These are phyloP conservation scores for Zonotrichia leucophrys DNA, from an alignment of 2,113 vertebrate species.

Conservation along the genomic window DNA sequence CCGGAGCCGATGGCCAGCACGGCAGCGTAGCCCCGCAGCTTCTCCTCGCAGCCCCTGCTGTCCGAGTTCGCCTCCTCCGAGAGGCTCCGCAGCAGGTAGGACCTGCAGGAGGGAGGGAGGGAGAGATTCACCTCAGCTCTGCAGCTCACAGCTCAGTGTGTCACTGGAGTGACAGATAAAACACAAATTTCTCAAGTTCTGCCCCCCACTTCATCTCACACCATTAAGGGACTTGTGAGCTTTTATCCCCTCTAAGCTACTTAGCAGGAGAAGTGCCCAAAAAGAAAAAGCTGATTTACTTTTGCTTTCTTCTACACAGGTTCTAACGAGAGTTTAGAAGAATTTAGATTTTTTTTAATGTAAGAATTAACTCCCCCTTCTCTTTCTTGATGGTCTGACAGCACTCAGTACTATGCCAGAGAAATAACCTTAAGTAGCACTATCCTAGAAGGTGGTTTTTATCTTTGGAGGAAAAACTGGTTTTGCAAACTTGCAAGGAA, in stretches of 20 bases:
- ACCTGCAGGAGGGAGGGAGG: slow-evolving; percentile 68
- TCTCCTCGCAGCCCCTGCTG: slow-evolving; percentile 84
- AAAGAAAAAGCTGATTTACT: slow-evolving; percentile 4
- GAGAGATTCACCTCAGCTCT: neutral
- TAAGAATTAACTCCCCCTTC: neutral
- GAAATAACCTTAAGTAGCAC: neutral
- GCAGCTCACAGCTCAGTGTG: neutral
- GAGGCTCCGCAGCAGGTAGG: slow-evolving; percentile 93
- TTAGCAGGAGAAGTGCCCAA: neutral
- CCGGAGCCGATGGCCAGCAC: slow-evolving; percentile 92
- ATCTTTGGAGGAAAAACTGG: neutral
- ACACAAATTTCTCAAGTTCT: neutral
- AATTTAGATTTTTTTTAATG: neutral
- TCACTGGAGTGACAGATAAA: neutral
- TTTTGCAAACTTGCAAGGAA: neutral
- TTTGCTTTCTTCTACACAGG: neutral
- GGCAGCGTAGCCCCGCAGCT: slow-evolving; percentile 90
- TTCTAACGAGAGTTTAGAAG: neutral
- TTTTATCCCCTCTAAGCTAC: slow-evolving; percentile 14
- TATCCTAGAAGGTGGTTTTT: neutral
- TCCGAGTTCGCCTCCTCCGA: slow-evolving; percentile 84
- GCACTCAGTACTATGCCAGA: neutral
- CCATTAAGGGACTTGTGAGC: neutral
- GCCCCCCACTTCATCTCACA: neutral
- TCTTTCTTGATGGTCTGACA: neutral